A percentile compares a stretch with the other conserved stretches of the same genome.
phyloP scores from a whole-genome alignment of 2,888 invertebrate species.

The Tipula lateralis region DNA sequence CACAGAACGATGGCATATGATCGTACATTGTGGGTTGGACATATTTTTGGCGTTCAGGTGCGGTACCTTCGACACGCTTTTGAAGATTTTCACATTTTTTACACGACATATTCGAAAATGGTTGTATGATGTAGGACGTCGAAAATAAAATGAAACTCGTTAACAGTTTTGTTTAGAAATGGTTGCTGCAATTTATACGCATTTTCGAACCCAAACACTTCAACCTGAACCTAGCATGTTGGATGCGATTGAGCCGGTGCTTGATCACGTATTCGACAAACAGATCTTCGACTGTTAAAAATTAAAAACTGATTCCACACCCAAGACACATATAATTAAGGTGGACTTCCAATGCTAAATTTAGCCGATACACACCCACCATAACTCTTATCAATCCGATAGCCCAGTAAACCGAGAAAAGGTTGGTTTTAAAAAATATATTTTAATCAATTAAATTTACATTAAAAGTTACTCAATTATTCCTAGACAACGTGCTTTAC shows the following conservation, averaged over 20 bases:
- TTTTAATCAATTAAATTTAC: not conserved
- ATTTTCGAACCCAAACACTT: not conserved
- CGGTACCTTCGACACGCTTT: slow-evolving; percentile 36
- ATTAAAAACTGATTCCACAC: not conserved
- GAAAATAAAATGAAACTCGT: not conserved
- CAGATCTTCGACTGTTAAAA: too few relatives aligned
- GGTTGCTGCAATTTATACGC: not conserved
- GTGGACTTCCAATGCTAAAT: not conserved
- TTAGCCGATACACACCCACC: not conserved
- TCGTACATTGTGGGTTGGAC: slow-evolving; percentile 41
- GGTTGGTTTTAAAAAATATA: not conserved
- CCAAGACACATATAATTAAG: not conserved
- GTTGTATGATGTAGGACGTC: not conserved
- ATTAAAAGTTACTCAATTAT: not conserved
- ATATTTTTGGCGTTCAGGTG: slow-evolving; percentile 36
- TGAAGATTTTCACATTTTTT: slow-evolving; percentile 39
- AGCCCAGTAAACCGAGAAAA: not conserved
- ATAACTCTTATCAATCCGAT: not conserved
- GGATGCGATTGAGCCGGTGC: too few relatives aligned
- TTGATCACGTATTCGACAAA: too few relatives aligned
- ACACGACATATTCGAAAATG: slow-evolving; percentile 33
- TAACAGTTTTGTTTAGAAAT: not conserved
- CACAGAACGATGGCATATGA: slow-evolving; percentile 38
- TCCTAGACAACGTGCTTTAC: slow-evolving; percentile 52
- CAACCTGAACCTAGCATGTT: not conserved